Conservation (phyloP, 2,888 invertebrate species). For the Meliscaeva auricollis region DNA sequence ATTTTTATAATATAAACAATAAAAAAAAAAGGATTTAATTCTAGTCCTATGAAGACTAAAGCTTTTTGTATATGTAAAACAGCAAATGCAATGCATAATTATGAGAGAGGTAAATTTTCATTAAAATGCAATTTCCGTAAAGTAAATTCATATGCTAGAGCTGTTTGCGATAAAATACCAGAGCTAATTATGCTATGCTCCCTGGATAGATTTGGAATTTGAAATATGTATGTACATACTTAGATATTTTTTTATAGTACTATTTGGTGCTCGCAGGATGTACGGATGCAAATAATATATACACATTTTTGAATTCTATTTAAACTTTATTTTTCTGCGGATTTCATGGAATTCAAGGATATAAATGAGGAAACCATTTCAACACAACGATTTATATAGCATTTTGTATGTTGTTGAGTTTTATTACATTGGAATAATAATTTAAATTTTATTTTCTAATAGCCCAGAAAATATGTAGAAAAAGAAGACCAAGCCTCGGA, state of each 20-base stretch:
- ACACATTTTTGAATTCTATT: constrained; percentile 16
- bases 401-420: too few relatives aligned
- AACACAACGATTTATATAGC: constrained; percentile 9
- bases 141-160: neutral
- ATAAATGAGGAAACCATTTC: constrained; percentile 1
- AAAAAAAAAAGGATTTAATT: neutral
- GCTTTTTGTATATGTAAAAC: neutral
- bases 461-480: too few relatives aligned
- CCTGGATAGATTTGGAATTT: constrained; percentile 17
- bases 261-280: constrained; percentile 17
- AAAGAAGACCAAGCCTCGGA: too few relatives aligned
- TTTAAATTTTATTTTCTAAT: too few relatives aligned
- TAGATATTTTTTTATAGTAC: neutral
- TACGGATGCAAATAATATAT: constrained; percentile 4
- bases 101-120: constrained; percentile 29
- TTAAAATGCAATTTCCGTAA: constrained; percentile 61
- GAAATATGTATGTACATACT: neutral
- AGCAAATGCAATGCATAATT: constrained; percentile 3
- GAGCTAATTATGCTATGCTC: constrained; percentile 48
- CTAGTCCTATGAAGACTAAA: neutral
- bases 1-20: neutral
- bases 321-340: constrained; percentile 17
- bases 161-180: constrained; percentile 5
- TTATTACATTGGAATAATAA: too few relatives aligned
- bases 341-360: constrained; percentile 32